A percentile compares a stretch with the other conserved stretches of the same genome.
phyloP scores from a whole-genome alignment of 1,140 invertebrate species.

The Penaeus vannamei region DNA sequence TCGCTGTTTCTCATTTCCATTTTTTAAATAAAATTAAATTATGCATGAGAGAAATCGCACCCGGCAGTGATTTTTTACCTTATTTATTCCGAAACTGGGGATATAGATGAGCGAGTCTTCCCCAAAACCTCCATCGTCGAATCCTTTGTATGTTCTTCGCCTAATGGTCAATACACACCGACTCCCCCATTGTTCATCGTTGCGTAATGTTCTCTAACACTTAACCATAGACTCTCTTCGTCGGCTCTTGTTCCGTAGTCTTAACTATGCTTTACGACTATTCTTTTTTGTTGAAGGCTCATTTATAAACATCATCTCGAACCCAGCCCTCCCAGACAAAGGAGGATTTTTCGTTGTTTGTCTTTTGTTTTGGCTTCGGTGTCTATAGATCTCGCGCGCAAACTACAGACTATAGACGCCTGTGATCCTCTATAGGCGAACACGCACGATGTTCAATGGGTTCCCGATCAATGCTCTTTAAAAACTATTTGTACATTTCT shows the following conservation, averaged over 20 bases:
- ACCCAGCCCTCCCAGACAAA: background rate
- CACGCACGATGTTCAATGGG: too few relatives aligned
- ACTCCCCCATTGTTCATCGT: conserved; percentile 1
- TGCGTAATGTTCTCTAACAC: background rate
- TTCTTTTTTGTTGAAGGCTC: conserved; percentile 7
- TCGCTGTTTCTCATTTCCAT: too few relatives aligned
- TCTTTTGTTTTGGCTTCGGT: too few relatives aligned
- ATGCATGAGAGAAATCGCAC: too few relatives aligned
- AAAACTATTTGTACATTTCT: too few relatives aligned
- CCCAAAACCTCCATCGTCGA: background rate
- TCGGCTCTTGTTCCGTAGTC: conserved; percentile 3
- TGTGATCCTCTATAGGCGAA: too few relatives aligned
- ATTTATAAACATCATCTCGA: conserved; percentile 35
- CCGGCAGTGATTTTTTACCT: too few relatives aligned
- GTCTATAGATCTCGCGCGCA: too few relatives aligned
- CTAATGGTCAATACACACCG: conserved; percentile 22
- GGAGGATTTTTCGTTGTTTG: too few relatives aligned
- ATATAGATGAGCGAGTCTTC: background rate
- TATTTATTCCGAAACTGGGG: background rate
- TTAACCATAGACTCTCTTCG: conserved; percentile 10
- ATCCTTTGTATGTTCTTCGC: background rate
- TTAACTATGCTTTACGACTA: conserved; percentile 38
- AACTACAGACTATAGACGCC: too few relatives aligned
- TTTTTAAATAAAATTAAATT: too few relatives aligned
- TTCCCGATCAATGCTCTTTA: too few relatives aligned